Conservation (phyloP, 2,113 vertebrate genomes). For the Pseudopipra pipra region DNA sequence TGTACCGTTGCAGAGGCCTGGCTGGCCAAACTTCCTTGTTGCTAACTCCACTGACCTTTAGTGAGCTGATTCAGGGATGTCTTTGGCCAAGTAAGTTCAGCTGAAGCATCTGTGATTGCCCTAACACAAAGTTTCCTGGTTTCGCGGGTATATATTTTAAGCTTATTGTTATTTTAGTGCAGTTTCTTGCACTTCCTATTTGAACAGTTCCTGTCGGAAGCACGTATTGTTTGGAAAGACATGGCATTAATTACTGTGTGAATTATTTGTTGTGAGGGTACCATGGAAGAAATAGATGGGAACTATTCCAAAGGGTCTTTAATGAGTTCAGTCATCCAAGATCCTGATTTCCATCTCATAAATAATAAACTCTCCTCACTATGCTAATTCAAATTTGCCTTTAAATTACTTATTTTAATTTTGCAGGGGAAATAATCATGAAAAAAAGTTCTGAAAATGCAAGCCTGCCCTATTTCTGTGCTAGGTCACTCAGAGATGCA, state of each 20-base stretch:
- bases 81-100: neutral
- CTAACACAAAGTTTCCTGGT: neutral
- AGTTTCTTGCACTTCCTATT: slow-evolving; percentile 25
- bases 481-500: neutral
- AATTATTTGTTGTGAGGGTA: slow-evolving; percentile 53
- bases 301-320: slow-evolving; percentile 53
- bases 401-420: slow-evolving; percentile 63
- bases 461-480: neutral
- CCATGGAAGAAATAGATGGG: slow-evolving; percentile 41
- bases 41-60: neutral
- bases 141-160: slow-evolving; percentile 46
- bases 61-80: neutral
- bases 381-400: slow-evolving; percentile 63
- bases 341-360: slow-evolving; percentile 75
- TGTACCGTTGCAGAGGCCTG: neutral
- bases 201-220: slow-evolving; percentile 53
- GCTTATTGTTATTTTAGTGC: slow-evolving; percentile 34
- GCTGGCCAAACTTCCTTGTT: neutral
- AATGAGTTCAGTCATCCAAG: slow-evolving; percentile 67
- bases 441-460: slow-evolving; percentile 22
- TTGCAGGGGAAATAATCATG: slow-evolving; percentile 58
- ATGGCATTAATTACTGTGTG: slow-evolving; percentile 42
- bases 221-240: slow-evolving; percentile 57
- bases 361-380: slow-evolving; percentile 70
- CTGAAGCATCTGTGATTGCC: neutral